Base-by-base conservation (phyloP, 2,113 vertebrate species). In the Pseudopodoces humilis region DNA sequence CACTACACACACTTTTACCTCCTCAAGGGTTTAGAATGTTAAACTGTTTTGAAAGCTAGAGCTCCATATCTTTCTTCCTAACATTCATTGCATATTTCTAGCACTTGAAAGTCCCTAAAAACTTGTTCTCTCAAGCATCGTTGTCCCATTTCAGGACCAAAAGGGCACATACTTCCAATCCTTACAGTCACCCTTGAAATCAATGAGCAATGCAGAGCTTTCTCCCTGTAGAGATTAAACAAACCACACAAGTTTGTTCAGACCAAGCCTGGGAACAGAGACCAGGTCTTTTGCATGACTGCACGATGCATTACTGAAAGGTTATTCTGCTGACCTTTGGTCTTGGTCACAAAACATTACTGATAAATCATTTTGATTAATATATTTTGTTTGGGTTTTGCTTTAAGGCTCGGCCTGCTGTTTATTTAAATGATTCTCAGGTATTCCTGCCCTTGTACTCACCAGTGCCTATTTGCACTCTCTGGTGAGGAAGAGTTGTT, bases 211-310 rank as follows among this genome's bases (percentile, higher is more conserved):
- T 8, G 30, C 82, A 77, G 59, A 86, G 50, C 58, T 50, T 67
- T 90, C 65, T 76, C 78, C 67, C 72, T 3, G 35, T 5, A 47
- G 87, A 91, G 62, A 74, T 76, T 76, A 72, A 88, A 50, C 59
- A 90, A 97, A 49, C 23, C 82, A 43, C 9, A 9, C 2, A 2
- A 58, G 83, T 71, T 86, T 90, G 85, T 69, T 63, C 83, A 81
- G 84, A 55, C 27, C 75, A 47, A 88, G 88, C 79, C 83, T 90
- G 93, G 86, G 83, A 96, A 94, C 64, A 93, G 75, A 91, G 94
- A 60, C 22, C 68, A 71, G 47, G 64, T 76, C 91, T 95, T 89
- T 68, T 74, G 90, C 93, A 64, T 86, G 92, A 93, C 71, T 96
- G 92, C 75, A 86, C 33, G 2, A 67, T 14, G 11, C 43, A 33